phyloP scores from a whole-genome alignment of 2,888 invertebrate species.

The Steinernema hermaphroditum region DNA sequence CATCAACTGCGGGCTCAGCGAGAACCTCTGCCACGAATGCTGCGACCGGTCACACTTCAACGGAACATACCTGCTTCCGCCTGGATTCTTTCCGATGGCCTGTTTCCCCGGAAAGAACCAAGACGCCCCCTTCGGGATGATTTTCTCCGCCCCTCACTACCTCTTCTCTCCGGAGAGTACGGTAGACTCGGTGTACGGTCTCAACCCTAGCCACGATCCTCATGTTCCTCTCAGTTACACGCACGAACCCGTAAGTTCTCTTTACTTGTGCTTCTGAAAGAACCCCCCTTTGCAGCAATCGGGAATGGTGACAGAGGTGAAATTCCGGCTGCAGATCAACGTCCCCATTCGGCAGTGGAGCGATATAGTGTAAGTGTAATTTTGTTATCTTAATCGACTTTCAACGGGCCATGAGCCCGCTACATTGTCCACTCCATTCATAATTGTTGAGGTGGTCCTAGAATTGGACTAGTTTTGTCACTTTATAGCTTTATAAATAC shows the following conservation, averaged over 20 bases:
- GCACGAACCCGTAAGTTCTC: conserved; percentile 53
- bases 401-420: background rate
- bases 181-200: conserved; percentile 47
- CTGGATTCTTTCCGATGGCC: conserved; percentile 43
- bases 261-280: too few relatives aligned
- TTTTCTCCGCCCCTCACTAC: conserved; percentile 58
- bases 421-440: too few relatives aligned
- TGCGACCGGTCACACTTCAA: conserved; percentile 42
- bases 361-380: conserved; percentile 48
- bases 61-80: conserved; percentile 43
- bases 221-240: conserved; percentile 51
- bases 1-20: conserved; percentile 46
- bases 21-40: conserved; percentile 57
- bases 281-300: conserved; percentile 43
- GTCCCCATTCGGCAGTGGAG: conserved; percentile 48
- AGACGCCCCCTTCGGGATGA: conserved; percentile 55
- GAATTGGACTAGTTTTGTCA: too few relatives aligned
- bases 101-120: conserved; percentile 47
- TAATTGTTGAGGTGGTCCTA: too few relatives aligned
- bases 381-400: too few relatives aligned
- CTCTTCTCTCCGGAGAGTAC: conserved; percentile 52
- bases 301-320: conserved; percentile 48
- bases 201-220: conserved; percentile 39
- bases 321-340: conserved; percentile 51
- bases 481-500: too few relatives aligned